phyloP scores from a whole-genome alignment of 37 sponge, comb jelly and placozoan species.

The Lycopodina hypogea region DNA sequence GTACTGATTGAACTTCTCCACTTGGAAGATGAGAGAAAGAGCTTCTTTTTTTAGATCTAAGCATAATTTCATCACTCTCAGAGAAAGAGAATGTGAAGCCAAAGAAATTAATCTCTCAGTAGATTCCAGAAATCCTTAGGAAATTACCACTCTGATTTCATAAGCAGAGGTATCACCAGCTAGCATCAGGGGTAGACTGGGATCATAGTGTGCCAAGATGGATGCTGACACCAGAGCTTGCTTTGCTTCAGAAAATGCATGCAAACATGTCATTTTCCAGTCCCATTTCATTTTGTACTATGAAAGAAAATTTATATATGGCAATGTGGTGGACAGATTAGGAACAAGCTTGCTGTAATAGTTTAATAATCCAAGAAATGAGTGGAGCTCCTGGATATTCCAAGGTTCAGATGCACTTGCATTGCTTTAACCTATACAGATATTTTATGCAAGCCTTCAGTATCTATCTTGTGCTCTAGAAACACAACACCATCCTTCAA shows the following conservation, averaged over 20 bases:
- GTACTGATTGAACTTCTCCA: slow-evolving; percentile 58
- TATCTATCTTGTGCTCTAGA: slow-evolving; percentile 19
- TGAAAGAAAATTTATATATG: not conserved
- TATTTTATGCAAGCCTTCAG: not conserved
- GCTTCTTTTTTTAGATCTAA: slow-evolving; percentile 22
- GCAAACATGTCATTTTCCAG: not conserved
- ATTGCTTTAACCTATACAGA: slow-evolving; percentile 5
- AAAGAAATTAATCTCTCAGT: slow-evolving; percentile 50
- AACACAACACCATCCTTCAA: slow-evolving; percentile 5
- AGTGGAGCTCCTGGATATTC: slow-evolving; percentile 27
- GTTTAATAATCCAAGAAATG: slow-evolving; percentile 28
- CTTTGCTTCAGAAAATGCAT: slow-evolving; percentile 28
- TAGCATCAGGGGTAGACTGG: slow-evolving; percentile 5
- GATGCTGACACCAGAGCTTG: not conserved
- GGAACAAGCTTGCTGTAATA: slow-evolving; percentile 25
- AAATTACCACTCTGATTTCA: slow-evolving; percentile 40
- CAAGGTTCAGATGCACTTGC: slow-evolving; percentile 9
- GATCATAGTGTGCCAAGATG: slow-evolving; percentile 43
- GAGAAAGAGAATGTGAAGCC: slow-evolving; percentile 47
- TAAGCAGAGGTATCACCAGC: slow-evolving; percentile 48
- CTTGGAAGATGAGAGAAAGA: slow-evolving; percentile 29
- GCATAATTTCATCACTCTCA: not conserved
- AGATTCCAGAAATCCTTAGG: slow-evolving; percentile 40
- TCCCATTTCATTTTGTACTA: not conserved
- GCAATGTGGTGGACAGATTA: slow-evolving; percentile 5